Base-by-base conservation (phyloP, 2,888 invertebrate species). In the Eurois occulta region DNA sequence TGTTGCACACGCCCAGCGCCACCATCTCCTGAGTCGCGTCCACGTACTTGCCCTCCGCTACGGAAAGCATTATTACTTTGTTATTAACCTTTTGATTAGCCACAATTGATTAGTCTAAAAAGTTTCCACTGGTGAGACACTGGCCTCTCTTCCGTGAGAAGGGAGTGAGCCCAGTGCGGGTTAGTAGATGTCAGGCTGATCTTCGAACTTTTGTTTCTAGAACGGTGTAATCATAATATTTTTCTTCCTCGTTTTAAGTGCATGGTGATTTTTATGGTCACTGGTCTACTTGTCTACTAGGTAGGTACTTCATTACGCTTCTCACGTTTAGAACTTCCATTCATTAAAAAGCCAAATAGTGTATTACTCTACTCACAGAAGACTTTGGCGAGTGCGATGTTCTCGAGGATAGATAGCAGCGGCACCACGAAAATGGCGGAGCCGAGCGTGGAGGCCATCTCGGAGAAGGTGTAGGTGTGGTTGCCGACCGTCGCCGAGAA, bases 361-460 rank as follows among this genome's bases (percentile, higher is more conserved):
- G 3, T 35, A 5, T 32, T 11, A 96, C 96, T 96, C 75, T 16
- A 96, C 96, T 96, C 75, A 96, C 97, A 96, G 94, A 99, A 99
- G 1, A 99, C 99, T 95, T 99, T 99, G 5, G 99, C 99, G 85
- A 99, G 99, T 1, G 99, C 99, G 70, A 99, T 99, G 93, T 99
- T 99, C 90, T 99, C 99, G 24, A 99, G 97, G 1, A 99, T 98
- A 0, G 98, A 99, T 82, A 99, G 98, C 74, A 99, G 97, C 0
- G 99, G 99, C 67, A 99, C 98, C 62, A 99, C 97, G 80, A 98
- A 96, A 81, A 99, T 98, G 18, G 99, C 99, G 2, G 98, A 98
- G 18, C 99, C 99, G 75, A 99, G 97, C 90, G 98, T 98, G 81
- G 98, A 97, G 13, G 98, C 96, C 98, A 98, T 98, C 91, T 98